phyloP scores from a whole-genome alignment of 1,140 invertebrate genomes.

The Aphis craccivora region DNA sequence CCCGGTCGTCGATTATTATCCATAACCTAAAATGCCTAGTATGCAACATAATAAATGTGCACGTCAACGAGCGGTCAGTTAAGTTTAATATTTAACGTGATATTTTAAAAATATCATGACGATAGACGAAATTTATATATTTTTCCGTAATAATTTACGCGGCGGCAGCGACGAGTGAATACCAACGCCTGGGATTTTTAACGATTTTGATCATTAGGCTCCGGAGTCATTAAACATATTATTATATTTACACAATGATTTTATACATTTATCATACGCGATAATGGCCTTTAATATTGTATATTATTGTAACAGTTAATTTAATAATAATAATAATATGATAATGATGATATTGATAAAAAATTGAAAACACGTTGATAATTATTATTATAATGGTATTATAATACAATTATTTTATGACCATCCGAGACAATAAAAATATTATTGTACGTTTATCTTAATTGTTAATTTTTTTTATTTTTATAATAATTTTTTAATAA shows the following conservation, averaged over 20 bases:
- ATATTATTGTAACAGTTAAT: background rate
- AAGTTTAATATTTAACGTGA: background rate
- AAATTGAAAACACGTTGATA: background rate
- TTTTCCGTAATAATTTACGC: background rate
- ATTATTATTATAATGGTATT: background rate
- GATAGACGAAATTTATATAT: background rate
- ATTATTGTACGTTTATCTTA: background rate
- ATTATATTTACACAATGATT: background rate
- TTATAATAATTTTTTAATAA: background rate
- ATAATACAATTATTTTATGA: background rate
- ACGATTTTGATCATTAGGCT: conserved; percentile 57
- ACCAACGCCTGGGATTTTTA: background rate
- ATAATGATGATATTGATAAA: conserved; percentile 15
- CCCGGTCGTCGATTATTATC: background rate
- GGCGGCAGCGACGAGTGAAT: background rate
- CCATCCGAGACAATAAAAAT: background rate
- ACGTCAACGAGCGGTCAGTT: background rate
- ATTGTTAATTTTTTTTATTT: background rate
- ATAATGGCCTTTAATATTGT: background rate
- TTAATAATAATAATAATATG: background rate
- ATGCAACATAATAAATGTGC: background rate
- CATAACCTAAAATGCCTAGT: background rate
- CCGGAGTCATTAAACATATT: conserved; percentile 29
- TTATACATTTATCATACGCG: background rate
- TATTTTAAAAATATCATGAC: background rate